Evolutionary conservation across 2,888 invertebrate genomes (phyloP).

Genomic region (Buathra laborator): DNA sequence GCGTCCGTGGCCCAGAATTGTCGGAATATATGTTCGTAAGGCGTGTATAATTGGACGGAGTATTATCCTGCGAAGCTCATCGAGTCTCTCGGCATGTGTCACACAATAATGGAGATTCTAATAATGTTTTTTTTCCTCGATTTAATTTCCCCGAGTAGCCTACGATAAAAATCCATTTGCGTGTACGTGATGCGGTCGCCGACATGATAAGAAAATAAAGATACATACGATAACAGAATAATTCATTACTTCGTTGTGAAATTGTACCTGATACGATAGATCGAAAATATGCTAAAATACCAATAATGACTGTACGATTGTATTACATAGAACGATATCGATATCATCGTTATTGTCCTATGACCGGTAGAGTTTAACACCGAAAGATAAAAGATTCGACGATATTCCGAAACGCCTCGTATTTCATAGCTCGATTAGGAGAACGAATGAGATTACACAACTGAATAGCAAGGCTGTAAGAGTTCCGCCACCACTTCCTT

Average conservation of each 20-base stretch:
- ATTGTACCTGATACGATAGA: background rate
- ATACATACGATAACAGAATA: background rate
- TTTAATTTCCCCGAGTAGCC: background rate
- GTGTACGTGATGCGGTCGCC: constrained; percentile 4
- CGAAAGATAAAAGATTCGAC: background rate
- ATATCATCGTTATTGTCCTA: background rate
- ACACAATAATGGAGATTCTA: background rate
- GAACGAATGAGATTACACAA: constrained; percentile 50
- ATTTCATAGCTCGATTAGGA: constrained; percentile 27
- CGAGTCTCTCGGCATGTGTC: background rate
- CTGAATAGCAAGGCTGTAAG: constrained; percentile 44
- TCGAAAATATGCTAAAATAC: background rate
- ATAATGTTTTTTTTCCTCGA: background rate
- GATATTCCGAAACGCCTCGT: constrained; percentile 19
- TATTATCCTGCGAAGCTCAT: background rate
- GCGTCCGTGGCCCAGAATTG: constrained; percentile 60
- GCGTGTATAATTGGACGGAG: constrained; percentile 23
- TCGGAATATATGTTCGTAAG: constrained; percentile 30
- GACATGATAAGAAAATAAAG: background rate
- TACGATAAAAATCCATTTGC: background rate
- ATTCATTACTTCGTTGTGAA: background rate
- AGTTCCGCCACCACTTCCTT: constrained; percentile 69
- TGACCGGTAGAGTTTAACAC: background rate
- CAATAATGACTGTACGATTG: background rate
- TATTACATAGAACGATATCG: background rate